These are phyloP conservation scores for Lomographa bimaculata DNA, from an alignment of 2,888 invertebrate genomes.

Conservation along the genomic window DNA sequence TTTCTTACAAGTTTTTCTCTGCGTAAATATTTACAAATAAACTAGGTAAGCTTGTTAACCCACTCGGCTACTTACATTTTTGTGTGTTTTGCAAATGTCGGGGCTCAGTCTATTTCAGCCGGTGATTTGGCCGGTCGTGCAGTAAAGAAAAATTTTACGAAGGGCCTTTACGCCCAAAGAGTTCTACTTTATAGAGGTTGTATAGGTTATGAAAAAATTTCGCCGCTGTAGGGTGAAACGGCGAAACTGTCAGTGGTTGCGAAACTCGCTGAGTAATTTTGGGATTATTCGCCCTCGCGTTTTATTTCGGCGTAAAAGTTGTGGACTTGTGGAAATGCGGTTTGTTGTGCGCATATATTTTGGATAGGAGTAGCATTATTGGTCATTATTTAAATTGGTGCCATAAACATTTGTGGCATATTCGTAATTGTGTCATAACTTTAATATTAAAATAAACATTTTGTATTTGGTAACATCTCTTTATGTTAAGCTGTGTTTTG, in stretches of 20 bases:
- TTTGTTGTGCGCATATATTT: not conserved
- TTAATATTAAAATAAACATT: too few species aligned
- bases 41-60: slow-evolving; percentile 24
- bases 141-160: slow-evolving; percentile 54
- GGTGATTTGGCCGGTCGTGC: slow-evolving; percentile 40
- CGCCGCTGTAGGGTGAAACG: slow-evolving; percentile 34
- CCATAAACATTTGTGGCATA: too few species aligned
- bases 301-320: slow-evolving; percentile 38
- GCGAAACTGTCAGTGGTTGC: slow-evolving; percentile 42
- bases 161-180: slow-evolving; percentile 45
- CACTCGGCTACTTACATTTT: slow-evolving; percentile 26
- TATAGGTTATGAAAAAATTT: slow-evolving; percentile 52
- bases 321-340: slow-evolving; percentile 24
- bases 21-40: slow-evolving; percentile 14
- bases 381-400: too few species aligned
- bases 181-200: slow-evolving; percentile 51
- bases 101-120: slow-evolving; percentile 20
- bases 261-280: slow-evolving; percentile 39
- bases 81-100: slow-evolving; percentile 28
- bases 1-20: too few species aligned
- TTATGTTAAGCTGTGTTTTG: too few species aligned
- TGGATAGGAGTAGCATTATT: too few species aligned
- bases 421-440: too few species aligned
- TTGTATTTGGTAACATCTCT: too few species aligned
- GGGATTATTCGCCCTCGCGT: slow-evolving; percentile 35